Base-by-base conservation (phyloP, 1,140 invertebrate species). In the Zelostemma sp. region DNA sequence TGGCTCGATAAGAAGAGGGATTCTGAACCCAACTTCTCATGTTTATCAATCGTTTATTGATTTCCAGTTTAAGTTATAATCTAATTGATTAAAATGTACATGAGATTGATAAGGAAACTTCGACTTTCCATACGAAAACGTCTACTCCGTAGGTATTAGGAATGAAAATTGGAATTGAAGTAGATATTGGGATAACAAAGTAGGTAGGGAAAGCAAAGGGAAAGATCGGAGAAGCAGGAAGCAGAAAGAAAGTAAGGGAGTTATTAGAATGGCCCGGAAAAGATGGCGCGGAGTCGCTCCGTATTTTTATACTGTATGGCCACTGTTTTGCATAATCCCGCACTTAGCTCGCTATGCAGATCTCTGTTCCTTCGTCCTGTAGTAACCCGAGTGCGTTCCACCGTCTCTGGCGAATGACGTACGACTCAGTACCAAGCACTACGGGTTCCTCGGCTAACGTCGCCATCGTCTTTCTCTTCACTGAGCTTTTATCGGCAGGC, bases 261-360 rank as follows among this genome's bases (percentile, higher is more conserved):
- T 86, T 86, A 86, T 86, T 85, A 85, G 84, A 85, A 86, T 85
- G 82, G 81, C 82, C 83, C 84, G 84, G 84, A 86, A 86, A 86
- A 86, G 84, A 86, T 86, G 84, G 84, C 84, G 83, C 78, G 70
- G 84, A 86, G 84, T 84, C 79, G 83, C 83, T 85, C 84, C 84
- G 84, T 86, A 86, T 85, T 86, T 86, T 86, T 86, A 85, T 86
- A 85, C 81, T 86, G 82, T 85, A 86, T 85, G 84, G 84, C 80
- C 83, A 76, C 80, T 86, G 80, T 77, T 86, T 86, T 86, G 83
- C 84, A 86, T 86, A 86, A 86, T 86, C 84, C 84, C 75, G 83
- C 84, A 86, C 84, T 86, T 86, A 86, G 83, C 83, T 85, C 82
- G 76, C 79, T 81, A 81, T 81, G 79, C 79, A 82, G 79, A 81